Evolutionary conservation across 2,797 vertebrate genomes (phyloP).

Genomic region (Lagorchestes hirsutus): DNA sequence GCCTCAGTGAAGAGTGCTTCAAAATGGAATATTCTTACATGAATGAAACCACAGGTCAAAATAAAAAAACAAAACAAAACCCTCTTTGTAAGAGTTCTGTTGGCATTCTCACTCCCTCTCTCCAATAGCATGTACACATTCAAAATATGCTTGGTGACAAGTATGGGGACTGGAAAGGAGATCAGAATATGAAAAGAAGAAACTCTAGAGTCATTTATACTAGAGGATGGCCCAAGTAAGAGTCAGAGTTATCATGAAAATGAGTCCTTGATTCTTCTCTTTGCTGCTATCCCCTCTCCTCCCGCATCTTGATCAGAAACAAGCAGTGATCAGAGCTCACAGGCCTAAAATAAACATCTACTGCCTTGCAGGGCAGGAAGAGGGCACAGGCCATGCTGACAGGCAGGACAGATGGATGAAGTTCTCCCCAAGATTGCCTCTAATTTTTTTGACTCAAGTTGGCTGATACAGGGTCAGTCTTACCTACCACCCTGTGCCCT

Average conservation of each 20-base stretch:
- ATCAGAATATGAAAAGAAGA: neutral
- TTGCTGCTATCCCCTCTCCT: neutral
- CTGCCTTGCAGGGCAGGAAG: neutral
- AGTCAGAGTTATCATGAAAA: neutral
- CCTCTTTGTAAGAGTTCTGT: neutral
- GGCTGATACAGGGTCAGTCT: neutral
- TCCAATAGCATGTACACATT: neutral
- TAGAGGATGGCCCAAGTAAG: neutral
- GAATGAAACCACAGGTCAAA: neutral
- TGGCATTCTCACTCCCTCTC: neutral
- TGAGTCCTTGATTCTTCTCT: neutral
- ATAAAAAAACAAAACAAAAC: neutral
- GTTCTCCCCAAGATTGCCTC: neutral
- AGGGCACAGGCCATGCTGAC: neutral
- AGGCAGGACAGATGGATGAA: neutral
- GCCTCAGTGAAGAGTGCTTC: neutral
- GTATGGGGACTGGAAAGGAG: neutral
- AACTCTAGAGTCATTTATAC: neutral
- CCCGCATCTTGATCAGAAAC: neutral
- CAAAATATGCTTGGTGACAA: neutral
- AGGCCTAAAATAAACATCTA: neutral
- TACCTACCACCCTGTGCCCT: neutral
- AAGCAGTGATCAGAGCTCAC: neutral
- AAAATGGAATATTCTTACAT: neutral
- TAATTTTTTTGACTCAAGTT: neutral